Evolutionary conservation across 2,797 vertebrate species (phyloP).

Genomic region (Limnodromus scolopaceus): DNA sequence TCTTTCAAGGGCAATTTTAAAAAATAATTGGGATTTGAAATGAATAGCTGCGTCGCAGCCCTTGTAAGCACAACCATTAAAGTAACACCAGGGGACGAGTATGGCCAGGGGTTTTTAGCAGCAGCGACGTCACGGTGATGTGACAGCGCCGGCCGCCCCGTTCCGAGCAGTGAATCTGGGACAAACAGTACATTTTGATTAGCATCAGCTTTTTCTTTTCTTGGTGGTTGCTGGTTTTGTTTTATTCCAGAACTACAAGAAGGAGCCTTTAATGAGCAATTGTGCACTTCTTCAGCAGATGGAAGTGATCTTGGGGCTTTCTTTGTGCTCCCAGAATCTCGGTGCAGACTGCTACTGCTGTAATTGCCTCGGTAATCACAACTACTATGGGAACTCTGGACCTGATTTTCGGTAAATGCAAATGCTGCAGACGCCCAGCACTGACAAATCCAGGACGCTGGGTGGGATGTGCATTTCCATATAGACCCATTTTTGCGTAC

Average conservation of each 20-base stretch:
- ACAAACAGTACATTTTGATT: not conserved
- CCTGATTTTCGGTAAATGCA: not conserved
- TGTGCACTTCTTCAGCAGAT: constrained; percentile 26
- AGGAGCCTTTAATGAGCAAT: constrained; percentile 3
- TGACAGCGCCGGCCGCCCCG: not conserved
- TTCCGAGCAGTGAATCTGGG: not conserved
- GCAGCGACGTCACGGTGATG: not conserved
- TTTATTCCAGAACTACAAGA: not conserved
- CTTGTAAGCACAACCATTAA: not conserved
- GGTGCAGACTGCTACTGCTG: not conserved
- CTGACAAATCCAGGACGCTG: not conserved
- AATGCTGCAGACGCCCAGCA: not conserved
- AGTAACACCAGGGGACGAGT: not conserved
- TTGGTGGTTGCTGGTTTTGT: not conserved
- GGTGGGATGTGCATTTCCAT: not conserved
- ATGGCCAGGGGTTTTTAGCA: not conserved
- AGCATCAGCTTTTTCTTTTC: not conserved
- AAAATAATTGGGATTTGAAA: not conserved
- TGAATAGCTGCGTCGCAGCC: not conserved
- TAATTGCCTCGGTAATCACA: not conserved
- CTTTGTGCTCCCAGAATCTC: not conserved
- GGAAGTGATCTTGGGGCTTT: not conserved
- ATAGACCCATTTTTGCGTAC: fast-evolving
- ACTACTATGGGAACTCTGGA: not conserved
- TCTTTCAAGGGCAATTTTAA: not conserved